A percentile compares a stretch with the other conserved stretches of the same genome.
These are phyloP conservation scores for Perca fluviatilis DNA, from an alignment of 2,113 vertebrate genomes.

Conservation along the genomic window DNA sequence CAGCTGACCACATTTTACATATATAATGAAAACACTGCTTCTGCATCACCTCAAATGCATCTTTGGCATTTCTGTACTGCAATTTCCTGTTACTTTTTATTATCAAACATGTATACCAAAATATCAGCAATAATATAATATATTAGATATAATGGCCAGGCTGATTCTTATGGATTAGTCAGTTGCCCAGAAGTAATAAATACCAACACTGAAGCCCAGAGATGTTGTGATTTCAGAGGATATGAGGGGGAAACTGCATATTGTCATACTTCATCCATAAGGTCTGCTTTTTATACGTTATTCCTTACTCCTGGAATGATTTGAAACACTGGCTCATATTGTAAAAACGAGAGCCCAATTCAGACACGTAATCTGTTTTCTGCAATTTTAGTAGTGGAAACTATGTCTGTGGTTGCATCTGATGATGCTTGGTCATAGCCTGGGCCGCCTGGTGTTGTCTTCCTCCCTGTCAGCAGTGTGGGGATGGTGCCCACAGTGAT, in stretches of 20 bases:
- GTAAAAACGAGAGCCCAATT: slow-evolving; percentile 35
- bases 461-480: slow-evolving; percentile 74
- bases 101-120: neutral
- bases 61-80: no score
- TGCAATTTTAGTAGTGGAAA: slow-evolving; percentile 54
- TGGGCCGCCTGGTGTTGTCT: slow-evolving; percentile 73
- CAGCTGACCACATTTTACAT: neutral
- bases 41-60: no score
- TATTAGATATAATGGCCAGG: neutral
- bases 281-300: slow-evolving; percentile 24
- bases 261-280: slow-evolving; percentile 12
- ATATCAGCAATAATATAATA: neutral
- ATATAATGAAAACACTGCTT: no score
- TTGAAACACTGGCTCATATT: slow-evolving; percentile 44
- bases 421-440: slow-evolving; percentile 53
- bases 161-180: slow-evolving; percentile 13
- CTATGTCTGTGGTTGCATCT: slow-evolving; percentile 58
- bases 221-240: slow-evolving; percentile 22
- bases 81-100: neutral
- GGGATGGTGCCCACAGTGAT: slow-evolving; percentile 72
- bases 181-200: slow-evolving; percentile 13
- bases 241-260: slow-evolving; percentile 14
- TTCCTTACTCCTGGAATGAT: slow-evolving; percentile 34
- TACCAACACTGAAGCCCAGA: slow-evolving; percentile 11
- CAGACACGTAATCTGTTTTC: slow-evolving; percentile 48